Conservation (phyloP, 2,113 vertebrate species). For the Podiceps cristatus region DNA sequence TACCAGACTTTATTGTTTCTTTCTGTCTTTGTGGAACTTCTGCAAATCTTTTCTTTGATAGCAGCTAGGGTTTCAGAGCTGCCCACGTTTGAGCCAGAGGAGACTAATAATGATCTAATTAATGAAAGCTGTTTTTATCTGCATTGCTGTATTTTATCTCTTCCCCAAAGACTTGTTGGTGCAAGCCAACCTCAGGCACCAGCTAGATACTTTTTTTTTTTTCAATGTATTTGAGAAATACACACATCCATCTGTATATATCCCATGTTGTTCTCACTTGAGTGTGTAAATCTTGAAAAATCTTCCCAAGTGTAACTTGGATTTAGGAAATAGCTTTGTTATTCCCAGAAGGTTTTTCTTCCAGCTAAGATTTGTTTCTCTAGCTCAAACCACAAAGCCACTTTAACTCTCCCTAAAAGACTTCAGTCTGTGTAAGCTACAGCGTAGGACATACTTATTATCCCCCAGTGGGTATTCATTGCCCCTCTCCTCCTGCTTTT, state of each 20-base stretch:
- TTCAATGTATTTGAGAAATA: not conserved
- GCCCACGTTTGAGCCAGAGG: slow-evolving; percentile 42
- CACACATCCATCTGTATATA: not conserved
- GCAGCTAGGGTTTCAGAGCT: slow-evolving; percentile 56
- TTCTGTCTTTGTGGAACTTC: slow-evolving; percentile 54
- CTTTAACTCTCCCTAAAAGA: slow-evolving; percentile 46
- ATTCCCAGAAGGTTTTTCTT: slow-evolving; percentile 49
- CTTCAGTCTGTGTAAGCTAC: slow-evolving; percentile 31
- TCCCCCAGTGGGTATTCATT: slow-evolving; percentile 8
- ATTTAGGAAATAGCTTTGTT: slow-evolving; percentile 54
- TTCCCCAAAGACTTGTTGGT: slow-evolving; percentile 38
- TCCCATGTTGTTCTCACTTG: not conserved
- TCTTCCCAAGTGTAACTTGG: slow-evolving; percentile 31
- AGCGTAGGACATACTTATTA: slow-evolving; percentile 36
- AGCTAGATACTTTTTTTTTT: not conserved
- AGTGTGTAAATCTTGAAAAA: slow-evolving; percentile 62
- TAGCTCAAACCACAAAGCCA: slow-evolving; percentile 55
- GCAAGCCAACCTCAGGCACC: slow-evolving; percentile 35
- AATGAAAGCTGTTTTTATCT: slow-evolving; percentile 57
- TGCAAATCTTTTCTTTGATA: slow-evolving; percentile 67
- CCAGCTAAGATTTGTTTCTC: slow-evolving; percentile 61
- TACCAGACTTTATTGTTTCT: slow-evolving; percentile 56
- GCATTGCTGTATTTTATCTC: slow-evolving; percentile 56
- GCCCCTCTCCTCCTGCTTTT: slow-evolving; percentile 54
- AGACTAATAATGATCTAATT: slow-evolving; percentile 69